A percentile compares a stretch with the other conserved stretches of the same genome.
Evolutionary conservation across 2,797 vertebrate species (phyloP).

Genomic region (Heliangelus exortis): DNA sequence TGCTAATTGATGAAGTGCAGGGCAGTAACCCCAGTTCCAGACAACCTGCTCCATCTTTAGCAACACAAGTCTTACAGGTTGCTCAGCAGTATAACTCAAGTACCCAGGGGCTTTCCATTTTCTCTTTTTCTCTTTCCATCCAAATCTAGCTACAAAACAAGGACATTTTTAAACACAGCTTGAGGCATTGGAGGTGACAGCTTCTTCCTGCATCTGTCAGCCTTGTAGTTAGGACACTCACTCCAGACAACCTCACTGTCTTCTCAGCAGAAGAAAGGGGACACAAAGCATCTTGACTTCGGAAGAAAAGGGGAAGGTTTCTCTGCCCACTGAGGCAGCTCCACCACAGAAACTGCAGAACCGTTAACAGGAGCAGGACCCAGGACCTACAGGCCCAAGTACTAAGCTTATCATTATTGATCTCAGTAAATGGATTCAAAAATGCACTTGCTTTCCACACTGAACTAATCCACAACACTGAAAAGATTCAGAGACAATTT

Average conservation of each 20-base stretch:
- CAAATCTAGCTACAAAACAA: background rate
- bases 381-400: background rate
- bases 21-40: background rate
- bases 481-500: background rate
- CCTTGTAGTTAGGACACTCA: background rate
- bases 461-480: background rate
- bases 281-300: background rate
- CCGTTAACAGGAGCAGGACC: background rate
- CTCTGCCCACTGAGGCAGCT: background rate
- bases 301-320: background rate
- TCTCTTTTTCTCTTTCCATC: background rate
- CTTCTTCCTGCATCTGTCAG: background rate
- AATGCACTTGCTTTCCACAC: background rate
- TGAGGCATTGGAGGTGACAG: background rate
- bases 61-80: background rate
- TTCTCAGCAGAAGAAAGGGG: background rate
- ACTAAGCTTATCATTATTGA: background rate
- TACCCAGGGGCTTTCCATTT: background rate
- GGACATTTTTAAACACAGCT: background rate
- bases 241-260: background rate
- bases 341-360: background rate
- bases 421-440: background rate
- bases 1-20: background rate
- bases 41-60: background rate
- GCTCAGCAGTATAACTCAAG: background rate